Percentiles rank a stretch among this genome's conserved stretches.
These are phyloP conservation scores for Hylaea fasciaria DNA, from an alignment of 2,888 invertebrate species.

Conservation along the genomic window DNA sequence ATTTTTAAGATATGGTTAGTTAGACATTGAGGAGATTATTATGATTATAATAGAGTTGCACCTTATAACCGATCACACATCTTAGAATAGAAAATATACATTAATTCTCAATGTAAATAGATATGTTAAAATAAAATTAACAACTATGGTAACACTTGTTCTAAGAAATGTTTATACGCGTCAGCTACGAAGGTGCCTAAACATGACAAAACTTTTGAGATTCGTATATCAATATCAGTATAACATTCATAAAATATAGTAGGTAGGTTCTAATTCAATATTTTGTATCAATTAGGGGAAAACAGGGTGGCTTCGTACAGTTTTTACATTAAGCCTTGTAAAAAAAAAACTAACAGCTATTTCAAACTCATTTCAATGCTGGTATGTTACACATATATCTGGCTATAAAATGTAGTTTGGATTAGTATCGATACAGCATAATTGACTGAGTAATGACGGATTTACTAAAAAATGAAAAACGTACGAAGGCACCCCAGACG, in stretches of 20 bases:
- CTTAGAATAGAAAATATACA: conserved; percentile 75
- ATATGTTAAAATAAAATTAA: conserved; percentile 76
- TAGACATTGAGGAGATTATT: conserved; percentile 59
- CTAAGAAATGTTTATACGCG: conserved; percentile 57
- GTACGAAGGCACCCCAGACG: too few species aligned
- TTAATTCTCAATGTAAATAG: conserved; percentile 71
- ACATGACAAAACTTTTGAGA: conserved; percentile 30
- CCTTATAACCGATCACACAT: conserved; percentile 69
- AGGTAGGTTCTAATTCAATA: conserved; percentile 18
- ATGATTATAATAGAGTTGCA: conserved; percentile 60
- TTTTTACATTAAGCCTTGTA: too few species aligned
- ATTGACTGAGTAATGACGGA: too few species aligned
- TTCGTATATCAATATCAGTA: conserved; percentile 29
- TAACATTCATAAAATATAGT: conserved; percentile 33
- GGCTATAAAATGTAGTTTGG: too few species aligned
- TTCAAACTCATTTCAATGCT: too few species aligned
- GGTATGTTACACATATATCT: too few species aligned
- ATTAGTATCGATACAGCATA: too few species aligned
- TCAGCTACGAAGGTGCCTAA: conserved; percentile 29
- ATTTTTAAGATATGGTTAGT: conserved; percentile 64
- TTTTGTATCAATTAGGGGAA: conserved; percentile 22
- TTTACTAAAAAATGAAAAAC: too few species aligned
- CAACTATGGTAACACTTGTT: conserved; percentile 79
- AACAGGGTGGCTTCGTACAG: too few species aligned
- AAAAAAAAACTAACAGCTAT: too few species aligned